Evolutionary conservation across 2,888 invertebrate genomes (phyloP).

Genomic region (Pandemis corylana): DNA sequence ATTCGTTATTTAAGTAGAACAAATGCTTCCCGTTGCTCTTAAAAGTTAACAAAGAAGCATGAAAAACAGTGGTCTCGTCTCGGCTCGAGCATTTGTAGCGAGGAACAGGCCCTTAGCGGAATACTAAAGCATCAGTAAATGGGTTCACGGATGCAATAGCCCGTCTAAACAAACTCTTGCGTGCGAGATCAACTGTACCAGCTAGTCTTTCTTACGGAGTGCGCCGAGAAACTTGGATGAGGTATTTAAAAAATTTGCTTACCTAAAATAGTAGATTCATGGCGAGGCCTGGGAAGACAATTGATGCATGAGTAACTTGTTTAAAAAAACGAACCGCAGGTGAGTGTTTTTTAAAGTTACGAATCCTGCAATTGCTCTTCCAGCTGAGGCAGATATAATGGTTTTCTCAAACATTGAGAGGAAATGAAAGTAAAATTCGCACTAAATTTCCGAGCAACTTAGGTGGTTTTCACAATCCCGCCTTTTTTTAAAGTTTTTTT

Average conservation of each 20-base stretch:
- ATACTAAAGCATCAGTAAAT: constrained; percentile 50
- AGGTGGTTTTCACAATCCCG: no score
- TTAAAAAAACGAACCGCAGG: no score
- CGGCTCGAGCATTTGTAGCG: constrained; percentile 1
- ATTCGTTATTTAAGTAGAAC: background rate
- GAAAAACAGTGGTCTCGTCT: background rate
- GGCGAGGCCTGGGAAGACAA: no score
- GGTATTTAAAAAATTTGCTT: background rate
- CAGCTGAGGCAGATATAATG: no score
- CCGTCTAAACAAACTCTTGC: constrained; percentile 56
- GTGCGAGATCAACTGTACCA: constrained; percentile 56
- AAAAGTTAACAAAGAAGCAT: background rate
- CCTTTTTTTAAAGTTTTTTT: no score
- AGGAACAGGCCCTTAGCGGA: constrained; percentile 14
- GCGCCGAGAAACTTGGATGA: background rate
- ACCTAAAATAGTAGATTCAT: no score
- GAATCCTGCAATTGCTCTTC: no score
- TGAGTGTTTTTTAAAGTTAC: no score
- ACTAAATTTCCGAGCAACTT: no score
- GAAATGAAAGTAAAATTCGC: no score
- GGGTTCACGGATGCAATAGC: constrained; percentile 59
- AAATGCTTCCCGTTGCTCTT: background rate
- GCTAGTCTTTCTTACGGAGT: background rate
- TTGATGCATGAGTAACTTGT: no score
- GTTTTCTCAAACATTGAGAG: no score